Evolutionary conservation across 2,797 vertebrate genomes (phyloP), one percentile per base, ranked within the genome.

Genomic region (Sebastes iracundus): DNA sequence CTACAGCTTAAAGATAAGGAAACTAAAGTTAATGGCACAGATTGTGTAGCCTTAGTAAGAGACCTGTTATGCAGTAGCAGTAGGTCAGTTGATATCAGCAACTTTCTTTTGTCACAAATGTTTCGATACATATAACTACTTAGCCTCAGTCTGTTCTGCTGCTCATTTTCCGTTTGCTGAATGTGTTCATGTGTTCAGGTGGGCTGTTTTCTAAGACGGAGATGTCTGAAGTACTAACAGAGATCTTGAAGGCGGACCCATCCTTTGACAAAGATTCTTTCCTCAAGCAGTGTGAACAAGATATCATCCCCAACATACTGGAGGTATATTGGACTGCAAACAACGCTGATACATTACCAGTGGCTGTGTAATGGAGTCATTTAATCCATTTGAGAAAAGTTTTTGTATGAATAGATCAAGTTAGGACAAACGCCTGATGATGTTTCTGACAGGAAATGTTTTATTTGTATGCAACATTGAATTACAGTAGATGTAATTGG

Each of bases 191-290:
- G 33, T 73, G 7, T 73, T 10, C 78, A 99, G 98, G 98, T 30
- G 98, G 97, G 0, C 85, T 99, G 55, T 99, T 99, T 94, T 99
- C 98, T 2, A 99, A 99, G 94, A 99, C 98, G 0, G 98, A 99
- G 79, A 97, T 99, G 98, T 99, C 98, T 0, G 97, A 99, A 83
- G 98, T 99, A 2, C 90, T 99, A 66, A 99, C 98, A 0, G 98
- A 99, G 94, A 98, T 99, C 86, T 93, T 99, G 56, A 96, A 95
- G 38, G 97, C 94, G 55, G 98, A 99, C 87, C 98, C 97, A 0
- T 94, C 93, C 72, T 99, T 99, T 2, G 98, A 99, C 90, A 99
- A 97, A 89, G 98, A 99, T 58, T 95, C 90, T 0, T 99, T 99
- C 90, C 93, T 99, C 35, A 96, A 96, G 81, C 97, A 97, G 49